A percentile compares a stretch with the other conserved stretches of the same genome.
These are phyloP conservation scores for Amia ocellicauda DNA, from an alignment of 2,113 vertebrate genomes.

Conservation along the genomic window DNA sequence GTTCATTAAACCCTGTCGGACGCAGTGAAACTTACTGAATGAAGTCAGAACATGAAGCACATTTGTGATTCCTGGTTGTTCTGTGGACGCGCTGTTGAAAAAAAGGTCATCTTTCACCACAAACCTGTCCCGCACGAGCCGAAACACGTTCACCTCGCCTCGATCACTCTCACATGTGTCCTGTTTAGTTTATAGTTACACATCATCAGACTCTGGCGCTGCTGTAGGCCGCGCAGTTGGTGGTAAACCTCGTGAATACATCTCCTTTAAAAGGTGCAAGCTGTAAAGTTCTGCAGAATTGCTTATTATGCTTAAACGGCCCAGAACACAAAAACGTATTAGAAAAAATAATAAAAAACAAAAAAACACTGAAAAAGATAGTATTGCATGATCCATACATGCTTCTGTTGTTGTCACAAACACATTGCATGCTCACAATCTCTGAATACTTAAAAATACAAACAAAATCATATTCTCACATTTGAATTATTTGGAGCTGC, in stretches of 20 bases:
- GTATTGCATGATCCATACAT: not conserved
- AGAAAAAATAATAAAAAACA: not conserved
- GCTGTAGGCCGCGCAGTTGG: not conserved
- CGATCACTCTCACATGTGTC: not conserved
- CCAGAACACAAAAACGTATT: not conserved
- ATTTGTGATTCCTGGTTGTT: too few species aligned
- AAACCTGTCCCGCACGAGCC: not conserved
- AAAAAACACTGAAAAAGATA: too few species aligned
- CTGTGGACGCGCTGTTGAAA: too few species aligned
- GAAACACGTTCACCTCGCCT: not conserved
- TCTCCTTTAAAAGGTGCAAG: not conserved
- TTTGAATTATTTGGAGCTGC: too few species aligned
- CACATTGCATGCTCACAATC: too few species aligned
- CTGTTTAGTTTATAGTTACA: not conserved
- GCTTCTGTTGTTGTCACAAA: too few species aligned
- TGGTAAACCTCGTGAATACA: not conserved
- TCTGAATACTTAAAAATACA: too few species aligned
- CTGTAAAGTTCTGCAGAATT: not conserved
- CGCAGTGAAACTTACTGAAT: too few species aligned
- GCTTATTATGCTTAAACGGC: not conserved
- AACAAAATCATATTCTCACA: too few species aligned
- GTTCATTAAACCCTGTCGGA: too few species aligned
- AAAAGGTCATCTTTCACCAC: not conserved
- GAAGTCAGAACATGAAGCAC: too few species aligned
- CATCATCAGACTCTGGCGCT: not conserved